phyloP scores from a whole-genome alignment of 1,140 invertebrate genomes.

The Neodiprion virginianus region DNA sequence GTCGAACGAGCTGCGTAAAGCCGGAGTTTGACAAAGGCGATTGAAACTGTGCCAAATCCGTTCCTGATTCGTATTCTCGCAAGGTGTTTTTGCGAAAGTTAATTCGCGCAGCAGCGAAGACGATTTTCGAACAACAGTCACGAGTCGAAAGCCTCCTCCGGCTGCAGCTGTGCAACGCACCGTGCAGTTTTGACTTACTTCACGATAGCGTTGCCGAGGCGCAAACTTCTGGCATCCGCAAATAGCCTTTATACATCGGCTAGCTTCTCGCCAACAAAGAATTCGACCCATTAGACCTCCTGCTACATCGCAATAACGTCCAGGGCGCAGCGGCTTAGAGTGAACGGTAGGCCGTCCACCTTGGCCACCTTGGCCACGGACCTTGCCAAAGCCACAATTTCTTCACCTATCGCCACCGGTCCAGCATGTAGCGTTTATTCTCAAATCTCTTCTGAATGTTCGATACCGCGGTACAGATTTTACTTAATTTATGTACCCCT shows the following conservation, averaged over 20 bases:
- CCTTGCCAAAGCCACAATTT: constrained; percentile 15
- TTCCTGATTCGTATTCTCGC: neutral
- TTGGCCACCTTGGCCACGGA: constrained; percentile 32
- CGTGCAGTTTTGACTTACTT: no score
- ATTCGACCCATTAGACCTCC: neutral
- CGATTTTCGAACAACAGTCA: no score
- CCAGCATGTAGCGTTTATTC: no score
- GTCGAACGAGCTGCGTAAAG: neutral
- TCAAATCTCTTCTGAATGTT: no score
- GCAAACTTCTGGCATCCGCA: no score
- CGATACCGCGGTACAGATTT: no score
- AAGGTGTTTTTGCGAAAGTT: neutral
- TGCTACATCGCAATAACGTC: neutral
- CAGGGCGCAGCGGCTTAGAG: constrained; percentile 5
- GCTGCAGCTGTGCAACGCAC: no score
- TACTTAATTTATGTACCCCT: no score
- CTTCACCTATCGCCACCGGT: no score
- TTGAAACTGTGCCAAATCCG: neutral
- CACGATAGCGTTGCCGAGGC: no score
- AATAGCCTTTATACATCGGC: no score
- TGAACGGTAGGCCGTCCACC: constrained; percentile 27
- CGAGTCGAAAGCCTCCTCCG: no score
- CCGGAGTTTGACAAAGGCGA: neutral
- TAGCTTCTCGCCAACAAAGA: neutral
- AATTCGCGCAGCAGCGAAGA: neutral